A percentile compares a stretch with the other conserved stretches of the same genome.
phyloP scores from a whole-genome alignment of 2,797 vertebrate species.

The Crenuchus spilurus region DNA sequence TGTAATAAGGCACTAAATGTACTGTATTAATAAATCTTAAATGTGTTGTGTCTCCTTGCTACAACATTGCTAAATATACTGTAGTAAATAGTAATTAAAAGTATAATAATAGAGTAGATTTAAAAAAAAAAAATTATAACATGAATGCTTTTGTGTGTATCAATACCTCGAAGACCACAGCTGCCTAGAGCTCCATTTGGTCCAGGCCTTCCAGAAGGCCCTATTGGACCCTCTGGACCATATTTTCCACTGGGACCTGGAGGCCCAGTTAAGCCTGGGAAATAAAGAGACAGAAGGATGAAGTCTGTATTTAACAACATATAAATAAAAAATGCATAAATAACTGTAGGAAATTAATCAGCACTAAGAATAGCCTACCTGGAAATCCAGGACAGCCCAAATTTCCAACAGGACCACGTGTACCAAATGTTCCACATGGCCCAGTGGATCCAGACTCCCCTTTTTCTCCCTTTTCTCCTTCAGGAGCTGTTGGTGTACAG shows the following conservation, averaged over 20 bases:
- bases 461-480: constrained; percentile 63
- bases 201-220: constrained; percentile 65
- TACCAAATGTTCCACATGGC: constrained; percentile 11
- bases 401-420: constrained; percentile 28
- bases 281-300: not conserved
- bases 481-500: constrained; percentile 50
- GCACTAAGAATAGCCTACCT: constrained; percentile 25
- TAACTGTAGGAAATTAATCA: not conserved
- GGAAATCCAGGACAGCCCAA: constrained; percentile 24
- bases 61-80: too few relatives aligned
- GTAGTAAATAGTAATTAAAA: too few relatives aligned
- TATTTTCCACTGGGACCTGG: constrained; percentile 64
- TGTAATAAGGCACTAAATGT: too few relatives aligned
- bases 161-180: constrained; percentile 69
- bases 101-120: too few relatives aligned
- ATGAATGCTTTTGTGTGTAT: not conserved
- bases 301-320: too few relatives aligned
- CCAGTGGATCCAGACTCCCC: constrained; percentile 61
- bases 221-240: constrained; percentile 67
- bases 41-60: too few relatives aligned
- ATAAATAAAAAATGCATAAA: too few relatives aligned
- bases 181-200: constrained; percentile 64
- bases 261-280: constrained; percentile 71
- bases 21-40: too few relatives aligned
- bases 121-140: not conserved